These are phyloP conservation scores for Barypeithes pellucidus DNA, from an alignment of 2,888 invertebrate genomes.

Conservation along the genomic window DNA sequence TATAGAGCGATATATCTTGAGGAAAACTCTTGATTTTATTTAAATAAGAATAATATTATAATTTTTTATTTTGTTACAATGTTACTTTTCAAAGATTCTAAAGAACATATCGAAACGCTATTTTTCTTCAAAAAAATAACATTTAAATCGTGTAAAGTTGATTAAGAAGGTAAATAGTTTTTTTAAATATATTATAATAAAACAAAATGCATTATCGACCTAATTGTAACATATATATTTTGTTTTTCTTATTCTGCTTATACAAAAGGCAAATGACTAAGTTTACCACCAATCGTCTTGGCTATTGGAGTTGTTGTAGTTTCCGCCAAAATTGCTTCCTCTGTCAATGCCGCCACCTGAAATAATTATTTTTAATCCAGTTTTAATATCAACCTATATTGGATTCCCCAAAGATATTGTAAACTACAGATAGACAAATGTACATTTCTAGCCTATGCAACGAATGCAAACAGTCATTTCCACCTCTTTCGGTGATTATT, in stretches of 20 bases:
- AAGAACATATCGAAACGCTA: slow-evolving; percentile 16
- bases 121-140: slow-evolving; percentile 25
- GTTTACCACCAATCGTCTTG: slow-evolving; percentile 69
- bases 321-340: slow-evolving; percentile 68
- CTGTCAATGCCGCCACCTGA: slow-evolving; percentile 66
- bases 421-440: too few species aligned
- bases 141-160: slow-evolving; percentile 27
- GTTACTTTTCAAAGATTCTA: slow-evolving; percentile 25
- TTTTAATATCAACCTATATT: too few species aligned
- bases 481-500: too few species aligned
- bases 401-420: too few species aligned
- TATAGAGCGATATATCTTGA: not conserved
- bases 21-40: slow-evolving; percentile 27
- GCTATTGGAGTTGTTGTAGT: slow-evolving; percentile 66
- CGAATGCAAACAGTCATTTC: too few species aligned
- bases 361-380: slow-evolving; percentile 53
- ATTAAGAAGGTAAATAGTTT: slow-evolving; percentile 35
- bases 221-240: slow-evolving; percentile 46
- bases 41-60: slow-evolving; percentile 24
- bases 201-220: slow-evolving; percentile 49
- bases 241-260: slow-evolving; percentile 31
- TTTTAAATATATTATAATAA: slow-evolving; percentile 37
- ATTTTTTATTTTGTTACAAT: slow-evolving; percentile 22
- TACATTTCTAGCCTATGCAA: too few species aligned
- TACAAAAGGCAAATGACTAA: slow-evolving; percentile 31